Evolutionary conservation across 2,113 vertebrate genomes (phyloP), one percentile per base, ranked within the genome.

Genomic region (Lota lota): DNA sequence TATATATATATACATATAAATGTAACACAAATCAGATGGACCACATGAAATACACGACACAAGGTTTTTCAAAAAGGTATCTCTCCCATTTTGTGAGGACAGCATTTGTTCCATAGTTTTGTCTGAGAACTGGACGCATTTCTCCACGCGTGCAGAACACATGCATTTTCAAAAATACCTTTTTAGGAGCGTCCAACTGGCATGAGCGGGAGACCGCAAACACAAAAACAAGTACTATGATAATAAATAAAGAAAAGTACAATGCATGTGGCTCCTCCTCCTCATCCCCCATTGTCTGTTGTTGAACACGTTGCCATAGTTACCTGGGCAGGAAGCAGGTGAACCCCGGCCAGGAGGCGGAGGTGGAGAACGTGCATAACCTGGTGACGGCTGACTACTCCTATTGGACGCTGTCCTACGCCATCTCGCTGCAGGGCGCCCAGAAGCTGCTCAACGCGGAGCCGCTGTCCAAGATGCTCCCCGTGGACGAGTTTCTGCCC

Each of bases 301-400:
- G 60, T 53, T 3, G 15, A 75, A 28, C 21, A 4, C 22, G 4
- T 61, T 47, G 24, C 68, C 16, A 0, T 85, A 98, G 96, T 87
- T 99, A 99, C 88, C 88, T 99, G 0, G 96, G 97, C 67, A 93
- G 97, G 80, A 98, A 99, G 82, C 94, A 97, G 83, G 95, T 99
- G 83, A 97, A 94, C 0, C 90, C 90, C 0, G 92, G 88, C 14
- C 88, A 94, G 0, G 96, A 98, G 77, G 85, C 64, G 1, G 69
- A 84, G 0, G 94, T 99, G 91, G 89, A 94, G 68, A 90, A 92
- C 0, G 81, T 99, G 61, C 85, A 54, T 0, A 93, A 94, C 81
- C 87, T 99, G 66, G 96, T 98, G 76, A 83, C 92, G 62, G 95
- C 94, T 0, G 93, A 88, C 24, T 99, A 98, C 77, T 99, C 97